A percentile compares a stretch with the other conserved stretches of the same genome.
Conservation (phyloP, 2,888 invertebrate species). For the Trichogramma evanescens region DNA sequence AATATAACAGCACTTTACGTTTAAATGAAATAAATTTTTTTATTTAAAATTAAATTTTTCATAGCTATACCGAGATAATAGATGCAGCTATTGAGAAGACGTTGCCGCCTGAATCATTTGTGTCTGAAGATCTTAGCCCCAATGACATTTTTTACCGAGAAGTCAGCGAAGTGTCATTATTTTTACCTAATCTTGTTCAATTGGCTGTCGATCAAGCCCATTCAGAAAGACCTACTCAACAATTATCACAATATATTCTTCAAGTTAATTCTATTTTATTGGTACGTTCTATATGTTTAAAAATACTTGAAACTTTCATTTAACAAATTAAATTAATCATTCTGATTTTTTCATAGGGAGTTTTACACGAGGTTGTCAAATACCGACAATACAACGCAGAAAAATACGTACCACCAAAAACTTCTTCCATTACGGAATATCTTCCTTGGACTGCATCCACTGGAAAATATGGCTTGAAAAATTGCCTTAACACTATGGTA, state of each 20-base stretch:
- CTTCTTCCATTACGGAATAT: conserved; percentile 52
- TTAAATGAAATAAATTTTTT: not conserved
- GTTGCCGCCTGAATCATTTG: conserved; percentile 32
- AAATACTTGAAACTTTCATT: not conserved
- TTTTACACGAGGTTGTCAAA: conserved; percentile 60
- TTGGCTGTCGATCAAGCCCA: conserved; percentile 57
- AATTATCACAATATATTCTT: conserved; percentile 49
- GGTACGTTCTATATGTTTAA: conserved; percentile 26
- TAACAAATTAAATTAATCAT: not conserved
- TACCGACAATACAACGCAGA: conserved; percentile 56
- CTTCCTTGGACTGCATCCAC: conserved; percentile 69
- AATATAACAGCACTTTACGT: not conserved
- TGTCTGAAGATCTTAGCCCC: conserved; percentile 51
- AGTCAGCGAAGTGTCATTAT: conserved; percentile 60
- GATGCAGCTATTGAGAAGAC: conserved; percentile 36
- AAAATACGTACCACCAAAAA: conserved; percentile 48
- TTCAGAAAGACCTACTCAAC: conserved; percentile 53
- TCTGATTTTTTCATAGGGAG: conserved; percentile 44
- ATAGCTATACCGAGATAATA: conserved; percentile 36
- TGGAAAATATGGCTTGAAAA: conserved; percentile 49
- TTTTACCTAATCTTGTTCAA: conserved; percentile 58
- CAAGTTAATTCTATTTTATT: conserved; percentile 41
- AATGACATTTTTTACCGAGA: conserved; percentile 72
- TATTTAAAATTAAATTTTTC: conserved; percentile 5
- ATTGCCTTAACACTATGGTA: conserved; percentile 41